Base-by-base conservation (phyloP, 2,797 vertebrate species). In the Podarcis siculus region DNA sequence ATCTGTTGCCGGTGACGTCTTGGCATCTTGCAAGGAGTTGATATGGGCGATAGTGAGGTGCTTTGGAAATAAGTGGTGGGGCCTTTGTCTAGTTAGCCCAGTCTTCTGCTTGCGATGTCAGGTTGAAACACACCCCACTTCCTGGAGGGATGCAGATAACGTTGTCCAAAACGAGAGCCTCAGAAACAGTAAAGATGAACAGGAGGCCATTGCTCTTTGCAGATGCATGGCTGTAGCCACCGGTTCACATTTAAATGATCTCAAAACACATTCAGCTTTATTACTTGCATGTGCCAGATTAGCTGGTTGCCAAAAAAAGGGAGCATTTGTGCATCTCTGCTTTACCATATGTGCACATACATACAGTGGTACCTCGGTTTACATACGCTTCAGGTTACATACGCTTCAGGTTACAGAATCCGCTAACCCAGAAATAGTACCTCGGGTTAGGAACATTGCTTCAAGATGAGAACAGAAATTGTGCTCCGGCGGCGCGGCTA, bases 161-260 rank as follows among this genome's bases (percentile, higher is more conserved):
- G 77, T 87, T 87, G 58, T 19, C 72, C 21, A 55, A 83, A 77
- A 37, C 87, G 79, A 75, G 83, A 76, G 61, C 87, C 85, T 87
- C 81, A 80, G 89, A 85, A 67, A 86, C 19, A 91, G 93, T 90
- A 69, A 67, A 64, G 61, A 64, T 64, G 91, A 93, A 49, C 21
- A 88, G 85, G 55, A 66, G 7, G 8, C 76, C 3, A 90, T 84
- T 69, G 39, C 83, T 86, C 17, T 30, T 82, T 88, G 88, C 55
- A 76, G 84, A 71, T 0, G 19, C 64, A 32, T 39, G 35, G 75
- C 81, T n/a, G 89, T 80, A 71, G 27, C 69, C 39, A 79, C 8
- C 35, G 88, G 83, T 90, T 92, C 73, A 37, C 9, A 6, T 90
- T 55, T 87, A 83, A 81, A 84, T 85, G 71, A 49, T 73, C 12